These are phyloP conservation scores for Mamestra brassicae DNA, from an alignment of 2,888 invertebrate genomes.

Conservation along the genomic window DNA sequence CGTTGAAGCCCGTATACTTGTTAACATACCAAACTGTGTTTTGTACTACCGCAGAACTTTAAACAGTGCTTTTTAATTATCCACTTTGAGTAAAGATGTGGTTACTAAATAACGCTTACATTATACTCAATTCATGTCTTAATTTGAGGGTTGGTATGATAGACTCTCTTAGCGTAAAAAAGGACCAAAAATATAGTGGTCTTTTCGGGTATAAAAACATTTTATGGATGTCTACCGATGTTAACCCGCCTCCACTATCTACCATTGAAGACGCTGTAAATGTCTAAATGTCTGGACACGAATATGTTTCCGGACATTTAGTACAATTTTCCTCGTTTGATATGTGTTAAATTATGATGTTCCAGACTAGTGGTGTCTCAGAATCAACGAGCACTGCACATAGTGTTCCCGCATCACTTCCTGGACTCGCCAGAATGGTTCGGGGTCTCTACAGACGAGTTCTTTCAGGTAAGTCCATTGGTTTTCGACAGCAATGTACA, in stretches of 20 bases:
- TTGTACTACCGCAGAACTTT: constrained; percentile 7
- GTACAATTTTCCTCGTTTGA: background rate
- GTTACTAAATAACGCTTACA: constrained; percentile 7
- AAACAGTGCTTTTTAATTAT: constrained; percentile 31
- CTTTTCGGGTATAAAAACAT: constrained; percentile 20
- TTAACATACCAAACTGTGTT: constrained; percentile 11
- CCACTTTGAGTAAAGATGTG: background rate
- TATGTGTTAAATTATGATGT: constrained; percentile 59
- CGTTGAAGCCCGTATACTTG: background rate
- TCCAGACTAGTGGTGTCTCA: constrained; percentile 95
- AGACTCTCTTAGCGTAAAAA: background rate
- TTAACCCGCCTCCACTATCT: background rate
- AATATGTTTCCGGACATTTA: background rate
- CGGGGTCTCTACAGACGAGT: constrained; percentile 96
- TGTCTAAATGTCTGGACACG: too few relatives aligned
- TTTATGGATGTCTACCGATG: constrained; percentile 10
- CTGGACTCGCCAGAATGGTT: constrained; percentile 97
- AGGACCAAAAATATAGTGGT: background rate
- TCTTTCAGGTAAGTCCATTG: constrained; percentile 93
- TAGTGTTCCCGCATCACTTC: constrained; percentile 96
- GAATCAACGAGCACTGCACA: constrained; percentile 95
- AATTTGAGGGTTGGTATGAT: too few relatives aligned
- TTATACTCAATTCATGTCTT: background rate
- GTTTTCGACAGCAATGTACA: too few relatives aligned
- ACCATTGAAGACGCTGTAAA: too few relatives aligned